Percentiles rank a stretch among this genome's conserved stretches.
phyloP scores from a whole-genome alignment of 2,888 invertebrate species.

The Latrodectus elegans region DNA sequence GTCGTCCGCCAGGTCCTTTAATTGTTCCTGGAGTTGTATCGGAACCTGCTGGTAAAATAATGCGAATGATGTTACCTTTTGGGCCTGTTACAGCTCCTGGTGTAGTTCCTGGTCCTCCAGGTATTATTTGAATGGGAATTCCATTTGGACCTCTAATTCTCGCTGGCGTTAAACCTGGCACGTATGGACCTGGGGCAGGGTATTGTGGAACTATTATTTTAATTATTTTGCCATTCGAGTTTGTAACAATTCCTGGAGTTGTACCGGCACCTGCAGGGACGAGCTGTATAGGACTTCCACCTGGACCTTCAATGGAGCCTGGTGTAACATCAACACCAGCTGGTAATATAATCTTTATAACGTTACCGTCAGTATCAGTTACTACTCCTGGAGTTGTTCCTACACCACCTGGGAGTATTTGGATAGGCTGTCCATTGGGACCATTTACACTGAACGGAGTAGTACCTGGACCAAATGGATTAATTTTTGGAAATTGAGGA shows the following conservation, averaged over 20 bases:
- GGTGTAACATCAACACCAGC: too few relatives aligned
- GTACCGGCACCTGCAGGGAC: background rate
- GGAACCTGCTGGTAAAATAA: background rate
- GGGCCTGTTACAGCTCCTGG: too few relatives aligned
- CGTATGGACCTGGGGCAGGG: too few relatives aligned
- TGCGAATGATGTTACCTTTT: background rate
- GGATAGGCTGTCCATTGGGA: constrained; percentile 14
- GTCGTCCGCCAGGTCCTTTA: too few relatives aligned
- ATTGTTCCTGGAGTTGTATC: too few relatives aligned
- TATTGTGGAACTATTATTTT: background rate
- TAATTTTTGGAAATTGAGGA: background rate
- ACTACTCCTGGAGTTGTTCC: too few relatives aligned
- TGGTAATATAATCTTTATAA: too few relatives aligned
- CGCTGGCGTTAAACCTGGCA: background rate
- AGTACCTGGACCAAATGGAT: too few relatives aligned
- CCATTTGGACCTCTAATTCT: background rate
- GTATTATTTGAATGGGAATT: background rate
- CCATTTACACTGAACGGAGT: constrained; percentile 6
- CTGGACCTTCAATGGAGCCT: too few relatives aligned
- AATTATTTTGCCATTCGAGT: background rate
- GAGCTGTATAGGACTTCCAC: too few relatives aligned
- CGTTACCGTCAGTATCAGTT: too few relatives aligned
- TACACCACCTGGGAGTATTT: constrained; percentile 4
- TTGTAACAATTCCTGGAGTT: background rate
- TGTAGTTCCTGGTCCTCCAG: constrained; percentile 3